Base-by-base conservation (phyloP, 2,113 vertebrate species). In the Chloroceryle aenea region DNA sequence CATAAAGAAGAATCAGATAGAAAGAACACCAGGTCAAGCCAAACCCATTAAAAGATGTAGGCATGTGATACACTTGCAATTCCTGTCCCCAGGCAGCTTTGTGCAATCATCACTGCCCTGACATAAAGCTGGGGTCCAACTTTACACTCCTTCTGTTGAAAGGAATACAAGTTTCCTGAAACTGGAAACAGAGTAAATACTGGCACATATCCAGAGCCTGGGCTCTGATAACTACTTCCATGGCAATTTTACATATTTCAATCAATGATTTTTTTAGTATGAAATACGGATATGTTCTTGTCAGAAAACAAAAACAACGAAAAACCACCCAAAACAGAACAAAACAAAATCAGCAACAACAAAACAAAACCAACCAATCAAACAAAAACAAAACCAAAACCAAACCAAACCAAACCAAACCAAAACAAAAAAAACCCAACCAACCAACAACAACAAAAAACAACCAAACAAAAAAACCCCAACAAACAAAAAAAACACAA, bases 361-460 rank as follows among this genome's bases (percentile, higher is more conserved):
- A 10, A 40, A 40, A 40, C 38, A 40, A 40, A 40, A 12, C 38
- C 7, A 40, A 40, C n/a, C n/a, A n/a, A n/a, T n/a, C 7, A 40
- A 40, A 40, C 38, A 10, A 10, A 40, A 40, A 40, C n/a, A n/a
- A n/a, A 40, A 40, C 38, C 10, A 40, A 40, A 40, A 40, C 38
- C 7, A n/a, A 40, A 40, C 38, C 38, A 40, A 40, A 40, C 38
- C 10, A 40, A 40, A 12, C 38, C 38, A 8, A 40, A 40, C 7
- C n/a, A n/a, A 40, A 40, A 40, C 38, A 10, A 10, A 40, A 40
- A 40, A 40, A 40, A 40, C 9, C 7, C 38, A 67, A 77, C 81
- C 82, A 15, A 0, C 8, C n/a, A n/a, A n/a, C n/a, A n/a, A n/a
- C n/a, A 40, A 40, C 38, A 40, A 40, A 40, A 40, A 40, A 10